These are phyloP conservation scores for Chrysomela aeneicollis DNA, from an alignment of 2,888 invertebrate genomes.

Conservation along the genomic window DNA sequence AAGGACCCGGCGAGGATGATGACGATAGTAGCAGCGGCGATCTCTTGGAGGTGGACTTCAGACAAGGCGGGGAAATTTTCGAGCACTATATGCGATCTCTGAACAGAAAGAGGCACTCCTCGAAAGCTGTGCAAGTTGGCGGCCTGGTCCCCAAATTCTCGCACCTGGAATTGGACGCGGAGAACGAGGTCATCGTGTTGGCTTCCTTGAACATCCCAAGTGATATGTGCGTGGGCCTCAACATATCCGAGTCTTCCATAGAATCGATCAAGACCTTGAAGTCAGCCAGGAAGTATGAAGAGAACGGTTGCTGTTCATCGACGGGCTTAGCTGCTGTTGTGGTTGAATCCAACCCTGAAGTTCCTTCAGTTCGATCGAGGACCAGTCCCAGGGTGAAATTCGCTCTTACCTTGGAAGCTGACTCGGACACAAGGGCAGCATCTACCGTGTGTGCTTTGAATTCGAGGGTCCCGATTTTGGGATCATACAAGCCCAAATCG, in stretches of 20 bases:
- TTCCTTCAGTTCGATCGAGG: not conserved
- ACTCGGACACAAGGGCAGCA: not conserved
- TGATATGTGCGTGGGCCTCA: constrained; percentile 38
- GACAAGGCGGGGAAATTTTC: constrained; percentile 36
- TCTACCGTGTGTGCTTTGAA: too few species aligned
- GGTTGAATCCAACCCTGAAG: too few species aligned
- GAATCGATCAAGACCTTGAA: constrained; percentile 20
- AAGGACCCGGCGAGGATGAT: constrained; percentile 32
- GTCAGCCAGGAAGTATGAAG: not conserved
- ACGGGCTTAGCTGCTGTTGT: too few species aligned
- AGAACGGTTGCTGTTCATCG: not conserved
- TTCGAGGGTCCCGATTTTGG: not conserved
- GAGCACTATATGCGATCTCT: constrained; percentile 35
- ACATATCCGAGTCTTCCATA: constrained; percentile 24
- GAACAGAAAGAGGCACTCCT: constrained; percentile 24
- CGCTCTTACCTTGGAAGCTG: not conserved
- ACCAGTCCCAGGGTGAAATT: not conserved
- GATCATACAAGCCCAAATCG: not conserved
- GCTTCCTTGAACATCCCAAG: constrained; percentile 37
- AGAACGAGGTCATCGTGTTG: constrained; percentile 38
- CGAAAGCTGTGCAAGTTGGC: constrained; percentile 23
- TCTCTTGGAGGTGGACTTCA: constrained; percentile 30
- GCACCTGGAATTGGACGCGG: constrained; percentile 33
- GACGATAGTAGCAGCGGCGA: constrained; percentile 21
- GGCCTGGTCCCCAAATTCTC: constrained; percentile 24